Evolutionary conservation across 2,797 vertebrate genomes (phyloP).

Genomic region (Centropyge bicolor): DNA sequence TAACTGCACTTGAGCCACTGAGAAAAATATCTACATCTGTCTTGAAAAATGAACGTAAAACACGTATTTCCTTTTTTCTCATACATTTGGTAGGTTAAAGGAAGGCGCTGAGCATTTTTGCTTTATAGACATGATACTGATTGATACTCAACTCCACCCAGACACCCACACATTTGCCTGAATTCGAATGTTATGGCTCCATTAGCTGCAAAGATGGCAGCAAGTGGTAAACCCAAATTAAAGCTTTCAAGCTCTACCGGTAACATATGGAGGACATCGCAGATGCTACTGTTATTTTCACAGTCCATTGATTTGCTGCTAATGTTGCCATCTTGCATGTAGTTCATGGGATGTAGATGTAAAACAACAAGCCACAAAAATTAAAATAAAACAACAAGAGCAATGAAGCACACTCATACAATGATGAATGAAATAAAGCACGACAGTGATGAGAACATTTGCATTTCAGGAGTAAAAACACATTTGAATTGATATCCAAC

Average conservation of each 20-base stretch:
- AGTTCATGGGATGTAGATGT: neutral
- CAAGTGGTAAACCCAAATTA: constrained; percentile 16
- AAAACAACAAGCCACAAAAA: neutral
- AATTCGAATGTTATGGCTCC: constrained; percentile 17
- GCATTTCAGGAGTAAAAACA: neutral
- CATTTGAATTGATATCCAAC: neutral
- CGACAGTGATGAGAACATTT: neutral
- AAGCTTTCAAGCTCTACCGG: constrained; percentile 15
- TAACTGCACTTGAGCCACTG: no score
- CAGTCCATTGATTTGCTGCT: constrained; percentile 14
- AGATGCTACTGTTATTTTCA: constrained; percentile 22
- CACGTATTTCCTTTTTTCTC: neutral
- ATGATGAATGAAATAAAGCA: neutral
- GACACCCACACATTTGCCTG: constrained; percentile 4
- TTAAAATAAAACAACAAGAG: neutral
- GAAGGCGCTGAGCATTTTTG: neutral
- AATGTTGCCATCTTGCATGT: constrained; percentile 15
- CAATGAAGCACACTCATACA: neutral
- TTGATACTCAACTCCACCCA: neutral
- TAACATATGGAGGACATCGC: constrained; percentile 25
- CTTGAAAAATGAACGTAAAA: neutral
- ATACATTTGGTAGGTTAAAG: neutral
- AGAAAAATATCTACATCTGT: neutral
- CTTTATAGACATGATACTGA: neutral
- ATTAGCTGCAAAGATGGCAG: constrained; percentile 23